These are phyloP conservation scores for Bugula neritina DNA, from an alignment of 2,888 invertebrate species.

Conservation along the genomic window DNA sequence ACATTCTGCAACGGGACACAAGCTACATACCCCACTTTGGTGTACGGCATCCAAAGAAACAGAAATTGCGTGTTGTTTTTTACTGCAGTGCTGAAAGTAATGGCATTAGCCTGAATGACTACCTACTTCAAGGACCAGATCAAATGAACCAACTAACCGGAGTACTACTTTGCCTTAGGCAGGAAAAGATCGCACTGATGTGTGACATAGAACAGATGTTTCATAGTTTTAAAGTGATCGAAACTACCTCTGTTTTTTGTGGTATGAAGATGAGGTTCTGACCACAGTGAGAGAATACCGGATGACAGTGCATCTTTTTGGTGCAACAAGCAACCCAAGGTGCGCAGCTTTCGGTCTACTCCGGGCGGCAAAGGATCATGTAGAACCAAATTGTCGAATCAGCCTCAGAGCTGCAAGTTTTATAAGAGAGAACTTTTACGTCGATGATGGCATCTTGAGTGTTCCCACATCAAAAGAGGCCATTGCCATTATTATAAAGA, in stretches of 20 bases:
- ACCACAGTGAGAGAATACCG: conserved; percentile 4
- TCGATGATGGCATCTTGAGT: not conserved
- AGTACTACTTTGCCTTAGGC: conserved; percentile 28
- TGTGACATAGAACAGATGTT: conserved; percentile 30
- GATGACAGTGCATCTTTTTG: conserved; percentile 28
- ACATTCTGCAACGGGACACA: not conserved
- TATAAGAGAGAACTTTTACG: not conserved
- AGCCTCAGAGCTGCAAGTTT: not conserved
- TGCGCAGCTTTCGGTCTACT: conserved; percentile 26
- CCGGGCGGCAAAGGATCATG: not conserved
- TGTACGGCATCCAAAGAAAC: conserved; percentile 28
- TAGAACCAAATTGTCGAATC: no score
- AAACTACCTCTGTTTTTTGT: conserved; percentile 28
- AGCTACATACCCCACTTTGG: conserved; percentile 29
- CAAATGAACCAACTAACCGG: conserved; percentile 27
- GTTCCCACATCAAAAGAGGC: not conserved
- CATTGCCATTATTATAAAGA: not conserved
- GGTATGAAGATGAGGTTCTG: conserved; percentile 25
- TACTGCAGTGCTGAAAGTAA: conserved; percentile 26
- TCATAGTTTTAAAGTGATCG: conserved; percentile 28
- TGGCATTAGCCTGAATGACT: conserved; percentile 27
- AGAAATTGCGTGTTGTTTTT: conserved; percentile 29
- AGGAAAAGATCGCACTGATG: conserved; percentile 27
- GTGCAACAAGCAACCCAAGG: conserved; percentile 23
- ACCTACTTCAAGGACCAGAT: conserved; percentile 29